Evolutionary conservation across 2,113 vertebrate species (phyloP).

Genomic region (Microtus ochrogaster): DNA sequence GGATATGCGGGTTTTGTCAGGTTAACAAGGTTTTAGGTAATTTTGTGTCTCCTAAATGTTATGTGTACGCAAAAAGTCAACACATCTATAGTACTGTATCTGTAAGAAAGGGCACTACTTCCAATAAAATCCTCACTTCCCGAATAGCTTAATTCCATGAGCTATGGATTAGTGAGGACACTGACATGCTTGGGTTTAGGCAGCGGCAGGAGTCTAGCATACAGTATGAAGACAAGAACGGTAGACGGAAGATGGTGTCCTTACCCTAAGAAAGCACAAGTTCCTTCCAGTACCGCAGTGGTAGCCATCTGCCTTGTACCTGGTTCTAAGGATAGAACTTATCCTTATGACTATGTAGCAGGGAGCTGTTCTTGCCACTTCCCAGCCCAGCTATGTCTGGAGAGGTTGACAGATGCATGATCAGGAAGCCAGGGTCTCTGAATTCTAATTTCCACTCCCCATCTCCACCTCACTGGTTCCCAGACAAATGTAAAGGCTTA

Average conservation of each 20-base stretch:
- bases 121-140: neutral
- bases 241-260: neutral
- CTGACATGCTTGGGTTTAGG: neutral
- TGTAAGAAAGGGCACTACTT: constrained; percentile 5
- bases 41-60: neutral
- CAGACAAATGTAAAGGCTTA: neutral
- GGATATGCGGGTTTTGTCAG: neutral
- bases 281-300: neutral
- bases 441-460: neutral
- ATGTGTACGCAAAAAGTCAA: neutral
- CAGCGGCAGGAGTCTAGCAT: neutral
- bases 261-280: neutral
- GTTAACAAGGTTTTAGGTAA: neutral
- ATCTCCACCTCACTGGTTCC: neutral
- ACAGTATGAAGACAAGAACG: neutral
- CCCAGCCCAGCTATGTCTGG: neutral
- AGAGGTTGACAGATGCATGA: neutral
- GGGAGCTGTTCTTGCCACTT: neutral
- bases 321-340: neutral
- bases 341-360: neutral
- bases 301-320: neutral
- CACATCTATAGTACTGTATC: neutral
- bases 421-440: neutral
- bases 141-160: neutral
- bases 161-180: neutral